These are phyloP conservation scores for Trinorchestia longiramus DNA, from an alignment of 1,140 invertebrate species.

Conservation along the genomic window DNA sequence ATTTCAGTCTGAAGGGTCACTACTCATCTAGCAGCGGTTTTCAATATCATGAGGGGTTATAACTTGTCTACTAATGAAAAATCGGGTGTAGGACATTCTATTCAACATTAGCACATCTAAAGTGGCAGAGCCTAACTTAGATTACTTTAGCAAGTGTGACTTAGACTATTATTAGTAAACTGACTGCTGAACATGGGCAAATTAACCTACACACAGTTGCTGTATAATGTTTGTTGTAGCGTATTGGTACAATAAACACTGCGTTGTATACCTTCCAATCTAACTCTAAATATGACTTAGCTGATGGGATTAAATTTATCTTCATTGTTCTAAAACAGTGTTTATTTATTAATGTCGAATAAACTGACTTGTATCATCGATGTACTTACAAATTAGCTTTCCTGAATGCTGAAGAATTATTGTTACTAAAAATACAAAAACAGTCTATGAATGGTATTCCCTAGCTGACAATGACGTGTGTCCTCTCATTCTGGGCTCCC, in stretches of 20 bases:
- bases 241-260: neutral
- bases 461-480: neutral
- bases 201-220: neutral
- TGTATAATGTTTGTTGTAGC: neutral
- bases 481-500: neutral
- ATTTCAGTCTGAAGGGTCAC: no score
- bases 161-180: no score
- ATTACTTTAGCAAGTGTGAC: no score
- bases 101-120: no score
- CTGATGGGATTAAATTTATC: neutral
- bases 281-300: neutral
- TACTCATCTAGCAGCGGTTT: no score
- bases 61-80: no score
- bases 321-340: neutral
- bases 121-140: no score
- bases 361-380: neutral
- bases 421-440: neutral
- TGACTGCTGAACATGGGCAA: no score
- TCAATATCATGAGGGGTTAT: no score
- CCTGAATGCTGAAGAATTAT: neutral
- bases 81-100: no score
- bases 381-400: neutral
- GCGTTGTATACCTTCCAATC: neutral
- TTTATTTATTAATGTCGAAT: neutral
- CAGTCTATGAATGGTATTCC: neutral